phyloP scores from a whole-genome alignment of 2,888 invertebrate genomes.

The Trissolcus brochymenae region DNA sequence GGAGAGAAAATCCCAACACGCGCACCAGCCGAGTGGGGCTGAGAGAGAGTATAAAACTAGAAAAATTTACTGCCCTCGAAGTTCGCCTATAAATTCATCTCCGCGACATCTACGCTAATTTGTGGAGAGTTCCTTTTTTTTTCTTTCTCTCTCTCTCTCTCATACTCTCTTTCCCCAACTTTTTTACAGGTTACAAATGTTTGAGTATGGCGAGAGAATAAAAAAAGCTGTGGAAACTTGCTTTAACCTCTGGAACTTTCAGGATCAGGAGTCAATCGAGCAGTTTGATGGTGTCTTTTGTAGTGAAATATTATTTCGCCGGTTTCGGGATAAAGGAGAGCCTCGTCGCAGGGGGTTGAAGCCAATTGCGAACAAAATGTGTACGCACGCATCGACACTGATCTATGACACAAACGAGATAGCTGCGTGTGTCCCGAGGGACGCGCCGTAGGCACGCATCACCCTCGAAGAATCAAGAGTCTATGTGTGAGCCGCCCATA shows the following conservation, averaged over 20 bases:
- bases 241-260: conserved; percentile 15
- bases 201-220: too few relatives aligned
- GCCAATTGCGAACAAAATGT: conserved; percentile 55
- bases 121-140: conserved; percentile 12
- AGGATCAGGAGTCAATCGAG: conserved; percentile 40
- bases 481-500: conserved; percentile 46
- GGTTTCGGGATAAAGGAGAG: conserved; percentile 24
- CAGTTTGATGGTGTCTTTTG: conserved; percentile 23
- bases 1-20: conserved; percentile 1
- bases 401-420: conserved; percentile 58
- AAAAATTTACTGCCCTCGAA: conserved; percentile 28
- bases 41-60: conserved; percentile 26
- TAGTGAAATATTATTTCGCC: conserved; percentile 48
- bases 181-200: neutral
- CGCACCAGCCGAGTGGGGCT: conserved; percentile 40
- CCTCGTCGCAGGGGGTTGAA: conserved; percentile 51
- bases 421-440: conserved; percentile 38
- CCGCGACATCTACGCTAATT: conserved; percentile 14
- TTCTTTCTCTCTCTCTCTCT: neutral
- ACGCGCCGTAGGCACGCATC: conserved; percentile 46
- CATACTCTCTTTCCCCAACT: too few relatives aligned
- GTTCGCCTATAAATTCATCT: neutral
- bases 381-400: conserved; percentile 49
- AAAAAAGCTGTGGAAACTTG: too few relatives aligned
- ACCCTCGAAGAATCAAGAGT: conserved; percentile 57